phyloP scores from a whole-genome alignment of 2,797 vertebrate genomes.

The Notamacropus eugenii region DNA sequence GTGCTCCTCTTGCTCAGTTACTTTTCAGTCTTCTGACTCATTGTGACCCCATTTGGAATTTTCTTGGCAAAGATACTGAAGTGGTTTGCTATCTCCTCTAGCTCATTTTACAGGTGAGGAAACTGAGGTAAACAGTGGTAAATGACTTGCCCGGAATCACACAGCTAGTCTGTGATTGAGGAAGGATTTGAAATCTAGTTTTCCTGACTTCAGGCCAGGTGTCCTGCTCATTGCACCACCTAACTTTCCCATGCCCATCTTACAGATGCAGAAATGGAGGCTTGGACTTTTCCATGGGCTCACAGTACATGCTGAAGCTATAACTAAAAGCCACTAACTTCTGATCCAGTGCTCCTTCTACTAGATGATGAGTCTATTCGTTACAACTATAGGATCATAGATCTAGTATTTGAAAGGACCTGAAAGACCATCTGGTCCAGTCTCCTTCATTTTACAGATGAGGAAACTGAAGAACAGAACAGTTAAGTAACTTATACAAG shows the following conservation, averaged over 20 bases:
- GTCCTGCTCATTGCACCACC: background rate
- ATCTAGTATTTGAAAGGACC: background rate
- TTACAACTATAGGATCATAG: background rate
- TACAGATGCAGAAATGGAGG: background rate
- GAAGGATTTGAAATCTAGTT: background rate
- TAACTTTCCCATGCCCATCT: background rate
- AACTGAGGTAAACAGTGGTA: background rate
- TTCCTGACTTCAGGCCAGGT: background rate
- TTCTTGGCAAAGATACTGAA: background rate
- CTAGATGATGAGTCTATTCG: background rate
- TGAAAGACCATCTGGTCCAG: background rate
- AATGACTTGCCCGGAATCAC: background rate
- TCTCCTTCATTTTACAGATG: conserved; percentile 20
- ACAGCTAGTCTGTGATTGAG: background rate
- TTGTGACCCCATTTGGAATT: too few relatives aligned
- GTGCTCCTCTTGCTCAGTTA: background rate
- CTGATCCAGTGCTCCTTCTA: background rate
- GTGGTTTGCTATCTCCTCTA: background rate
- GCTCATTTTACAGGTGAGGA: background rate
- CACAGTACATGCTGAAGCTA: background rate
- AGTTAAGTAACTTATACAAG: background rate
- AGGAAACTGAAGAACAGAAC: conserved; percentile 26
- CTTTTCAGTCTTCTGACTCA: background rate
- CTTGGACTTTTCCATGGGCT: background rate
- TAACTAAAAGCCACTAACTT: background rate